Conservation (phyloP, 2,888 invertebrate genomes). For the Stramonita haemastoma region DNA sequence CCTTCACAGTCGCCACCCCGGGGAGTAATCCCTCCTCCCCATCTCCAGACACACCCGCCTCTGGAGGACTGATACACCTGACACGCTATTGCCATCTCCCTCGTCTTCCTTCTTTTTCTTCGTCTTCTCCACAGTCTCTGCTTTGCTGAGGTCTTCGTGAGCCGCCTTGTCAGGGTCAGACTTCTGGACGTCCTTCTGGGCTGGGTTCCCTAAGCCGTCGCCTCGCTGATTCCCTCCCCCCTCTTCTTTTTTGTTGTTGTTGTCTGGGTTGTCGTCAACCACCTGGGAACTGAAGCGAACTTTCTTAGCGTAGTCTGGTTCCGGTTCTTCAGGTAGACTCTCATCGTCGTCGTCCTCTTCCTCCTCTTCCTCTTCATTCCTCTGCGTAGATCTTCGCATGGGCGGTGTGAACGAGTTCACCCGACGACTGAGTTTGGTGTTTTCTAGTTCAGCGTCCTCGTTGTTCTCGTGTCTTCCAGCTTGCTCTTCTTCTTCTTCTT, state of each 20-base stretch:
- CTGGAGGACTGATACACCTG: too few species aligned
- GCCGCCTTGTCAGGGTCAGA: too few species aligned
- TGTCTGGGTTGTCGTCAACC: slow-evolving; percentile 18
- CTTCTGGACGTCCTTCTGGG: not conserved
- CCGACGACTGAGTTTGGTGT: not conserved
- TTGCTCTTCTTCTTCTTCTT: not conserved
- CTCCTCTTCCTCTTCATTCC: not conserved
- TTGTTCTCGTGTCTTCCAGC: not conserved
- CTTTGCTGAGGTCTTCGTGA: too few species aligned
- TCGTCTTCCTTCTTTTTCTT: not conserved
- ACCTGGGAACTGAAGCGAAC: slow-evolving; percentile 60
- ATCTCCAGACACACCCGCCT: too few species aligned
- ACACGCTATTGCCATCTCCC: too few species aligned
- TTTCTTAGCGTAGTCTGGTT: slow-evolving; percentile 64
- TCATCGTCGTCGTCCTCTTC: slow-evolving; percentile 30
- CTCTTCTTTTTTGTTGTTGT: too few species aligned
- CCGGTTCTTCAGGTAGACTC: slow-evolving; percentile 54
- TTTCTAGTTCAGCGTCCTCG: not conserved
- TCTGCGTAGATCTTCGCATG: not conserved
- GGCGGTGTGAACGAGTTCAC: slow-evolving; percentile 6
- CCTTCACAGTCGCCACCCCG: too few species aligned
- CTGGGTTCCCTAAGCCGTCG: too few species aligned
- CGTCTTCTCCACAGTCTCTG: not conserved
- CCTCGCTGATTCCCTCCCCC: too few species aligned
- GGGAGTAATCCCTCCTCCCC: too few species aligned